Percentiles rank a stretch among this genome's conserved stretches.
Conservation (phyloP, 1,140 invertebrate genomes). For the Thaumatotibia leucotreta region DNA sequence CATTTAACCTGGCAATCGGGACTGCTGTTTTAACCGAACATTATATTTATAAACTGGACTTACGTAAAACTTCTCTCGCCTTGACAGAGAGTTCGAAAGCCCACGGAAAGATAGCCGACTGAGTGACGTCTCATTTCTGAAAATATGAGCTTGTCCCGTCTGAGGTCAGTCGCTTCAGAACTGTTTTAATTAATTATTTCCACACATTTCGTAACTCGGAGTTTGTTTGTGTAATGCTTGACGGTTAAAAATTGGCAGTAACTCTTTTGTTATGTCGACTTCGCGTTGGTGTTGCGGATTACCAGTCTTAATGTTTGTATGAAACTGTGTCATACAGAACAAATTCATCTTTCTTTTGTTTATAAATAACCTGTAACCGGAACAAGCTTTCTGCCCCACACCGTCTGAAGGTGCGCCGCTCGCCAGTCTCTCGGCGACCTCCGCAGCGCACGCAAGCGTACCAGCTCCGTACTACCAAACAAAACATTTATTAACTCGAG, state of each 20-base stretch:
- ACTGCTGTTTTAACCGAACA: not conserved
- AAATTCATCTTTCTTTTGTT: slow-evolving; percentile 63
- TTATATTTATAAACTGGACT: not conserved
- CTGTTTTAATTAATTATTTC: not conserved
- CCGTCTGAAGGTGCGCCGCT: slow-evolving; percentile 63
- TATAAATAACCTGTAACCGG: slow-evolving; percentile 70
- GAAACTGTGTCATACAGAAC: slow-evolving; percentile 65
- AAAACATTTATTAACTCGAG: slow-evolving; percentile 25
- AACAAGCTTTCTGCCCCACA: slow-evolving; percentile 62
- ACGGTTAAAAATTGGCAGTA: slow-evolving; percentile 2
- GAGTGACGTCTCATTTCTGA: slow-evolving; percentile 3
- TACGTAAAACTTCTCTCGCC: slow-evolving; percentile 7
- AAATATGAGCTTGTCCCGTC: not conserved
- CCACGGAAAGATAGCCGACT: not conserved
- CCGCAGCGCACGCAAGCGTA: slow-evolving; percentile 43
- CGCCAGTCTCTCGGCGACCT: slow-evolving; percentile 46
- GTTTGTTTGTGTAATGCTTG: not conserved
- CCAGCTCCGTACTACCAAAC: slow-evolving; percentile 33
- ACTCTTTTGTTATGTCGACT: not conserved
- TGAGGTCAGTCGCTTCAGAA: not conserved
- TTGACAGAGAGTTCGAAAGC: slow-evolving; percentile 8
- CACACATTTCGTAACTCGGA: not conserved
- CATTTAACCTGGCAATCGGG: slow-evolving; percentile 9
- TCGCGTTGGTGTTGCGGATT: not conserved
- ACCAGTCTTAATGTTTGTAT: slow-evolving; percentile 30